These are phyloP conservation scores for Enteromius fasciolatus DNA, from an alignment of 2,797 vertebrate genomes.

Conservation along the genomic window DNA sequence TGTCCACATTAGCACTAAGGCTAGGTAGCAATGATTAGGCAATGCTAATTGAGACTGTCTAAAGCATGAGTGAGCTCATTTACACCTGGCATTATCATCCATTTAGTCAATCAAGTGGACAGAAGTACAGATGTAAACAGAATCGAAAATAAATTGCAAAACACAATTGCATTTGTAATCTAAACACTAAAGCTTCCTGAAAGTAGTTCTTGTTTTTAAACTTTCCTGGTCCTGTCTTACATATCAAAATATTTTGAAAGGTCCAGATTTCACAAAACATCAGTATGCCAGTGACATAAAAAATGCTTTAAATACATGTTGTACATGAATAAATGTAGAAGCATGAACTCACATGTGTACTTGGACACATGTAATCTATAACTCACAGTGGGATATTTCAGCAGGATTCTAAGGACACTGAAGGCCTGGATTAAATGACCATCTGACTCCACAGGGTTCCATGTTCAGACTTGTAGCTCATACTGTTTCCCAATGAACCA, in stretches of 20 bases:
- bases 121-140: not conserved
- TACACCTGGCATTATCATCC: not conserved
- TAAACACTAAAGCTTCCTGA: not conserved
- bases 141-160: not conserved
- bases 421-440: conserved; percentile 41
- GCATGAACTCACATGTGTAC: conserved; percentile 2
- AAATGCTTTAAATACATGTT: not conserved
- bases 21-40: conserved; percentile 66
- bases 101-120: not conserved
- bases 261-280: not conserved
- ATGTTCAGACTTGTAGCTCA: conserved; percentile 39
- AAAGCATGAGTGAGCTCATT: not conserved
- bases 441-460: conserved; percentile 45
- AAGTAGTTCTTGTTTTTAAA: not conserved
- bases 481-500: conserved; percentile 50
- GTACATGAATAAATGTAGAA: not conserved
- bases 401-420: conserved; percentile 15
- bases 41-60: conserved; percentile 45
- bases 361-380: conserved; percentile 30
- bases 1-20: conserved; percentile 73
- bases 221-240: not conserved
- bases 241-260: not conserved
- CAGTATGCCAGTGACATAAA: not conserved
- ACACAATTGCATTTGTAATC: not conserved
- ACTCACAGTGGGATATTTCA: conserved; percentile 27